phyloP scores from a whole-genome alignment of 2,113 vertebrate genomes.

The Sapajus apella region DNA sequence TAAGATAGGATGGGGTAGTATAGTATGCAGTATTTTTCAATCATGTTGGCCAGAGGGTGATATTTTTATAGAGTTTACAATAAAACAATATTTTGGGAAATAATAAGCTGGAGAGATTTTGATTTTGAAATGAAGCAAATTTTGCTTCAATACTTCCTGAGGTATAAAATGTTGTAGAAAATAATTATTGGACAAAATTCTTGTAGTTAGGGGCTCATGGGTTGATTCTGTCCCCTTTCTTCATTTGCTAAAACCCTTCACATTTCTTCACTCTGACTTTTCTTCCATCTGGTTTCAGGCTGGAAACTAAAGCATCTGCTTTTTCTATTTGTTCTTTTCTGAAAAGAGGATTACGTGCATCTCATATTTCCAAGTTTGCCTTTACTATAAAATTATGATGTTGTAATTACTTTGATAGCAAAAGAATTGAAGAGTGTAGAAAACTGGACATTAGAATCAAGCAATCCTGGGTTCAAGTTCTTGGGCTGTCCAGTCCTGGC shows the following conservation, averaged over 20 bases:
- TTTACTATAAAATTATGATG: not conserved
- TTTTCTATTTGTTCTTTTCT: not conserved
- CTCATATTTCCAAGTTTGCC: not conserved
- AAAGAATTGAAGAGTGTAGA: not conserved
- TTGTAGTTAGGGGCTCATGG: not conserved
- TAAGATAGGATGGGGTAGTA: not conserved
- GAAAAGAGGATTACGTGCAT: not conserved
- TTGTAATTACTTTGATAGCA: not conserved
- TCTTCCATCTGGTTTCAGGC: not conserved
- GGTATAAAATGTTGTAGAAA: not conserved
- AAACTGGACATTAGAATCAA: not conserved
- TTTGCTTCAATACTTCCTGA: not conserved
- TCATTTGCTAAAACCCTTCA: not conserved
- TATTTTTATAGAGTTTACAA: not conserved
- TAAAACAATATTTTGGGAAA: not conserved
- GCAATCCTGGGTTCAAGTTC: accelerated
- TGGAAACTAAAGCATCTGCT: not conserved
- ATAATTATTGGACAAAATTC: not conserved
- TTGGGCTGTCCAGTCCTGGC: not conserved
- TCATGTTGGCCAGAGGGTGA: not conserved
- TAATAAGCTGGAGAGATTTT: not conserved
- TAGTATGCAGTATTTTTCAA: not conserved
- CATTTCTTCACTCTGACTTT: not conserved
- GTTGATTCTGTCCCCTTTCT: not conserved
- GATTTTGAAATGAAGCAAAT: not conserved